These are phyloP conservation scores for Burhinus bistriatus DNA, from an alignment of 2,113 vertebrate genomes.

Conservation along the genomic window DNA sequence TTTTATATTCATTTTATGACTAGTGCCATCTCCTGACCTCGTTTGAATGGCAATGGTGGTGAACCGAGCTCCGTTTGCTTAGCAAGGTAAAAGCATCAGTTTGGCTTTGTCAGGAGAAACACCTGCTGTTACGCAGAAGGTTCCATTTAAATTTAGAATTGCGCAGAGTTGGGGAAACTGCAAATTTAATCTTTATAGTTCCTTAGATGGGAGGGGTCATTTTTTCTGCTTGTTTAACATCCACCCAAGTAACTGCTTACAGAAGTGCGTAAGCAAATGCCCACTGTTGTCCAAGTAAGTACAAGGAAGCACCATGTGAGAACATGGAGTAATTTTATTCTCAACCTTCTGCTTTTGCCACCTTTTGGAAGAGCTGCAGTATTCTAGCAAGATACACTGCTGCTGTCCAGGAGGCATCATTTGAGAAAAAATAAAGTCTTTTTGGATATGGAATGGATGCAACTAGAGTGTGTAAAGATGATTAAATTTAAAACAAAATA, in stretches of 20 bases:
- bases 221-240: neutral
- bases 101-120: neutral
- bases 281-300: neutral
- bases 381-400: neutral
- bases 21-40: neutral
- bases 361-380: neutral
- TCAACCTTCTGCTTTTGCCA: neutral
- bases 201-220: accelerated
- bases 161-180: neutral
- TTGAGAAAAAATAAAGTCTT: neutral
- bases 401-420: neutral
- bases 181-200: neutral
- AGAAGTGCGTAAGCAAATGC: neutral
- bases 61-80: neutral
- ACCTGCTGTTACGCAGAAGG: neutral
- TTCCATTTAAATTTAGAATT: neutral
- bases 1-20: neutral
- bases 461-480: neutral
- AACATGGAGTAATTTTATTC: neutral
- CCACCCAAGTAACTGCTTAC: neutral
- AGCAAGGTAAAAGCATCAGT: neutral
- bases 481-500: neutral
- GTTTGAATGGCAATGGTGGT: neutral
- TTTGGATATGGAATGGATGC: neutral
- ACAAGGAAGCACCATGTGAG: neutral